Conservation (phyloP, 2,888 invertebrate species). For the Lithophane semibrunnea region DNA sequence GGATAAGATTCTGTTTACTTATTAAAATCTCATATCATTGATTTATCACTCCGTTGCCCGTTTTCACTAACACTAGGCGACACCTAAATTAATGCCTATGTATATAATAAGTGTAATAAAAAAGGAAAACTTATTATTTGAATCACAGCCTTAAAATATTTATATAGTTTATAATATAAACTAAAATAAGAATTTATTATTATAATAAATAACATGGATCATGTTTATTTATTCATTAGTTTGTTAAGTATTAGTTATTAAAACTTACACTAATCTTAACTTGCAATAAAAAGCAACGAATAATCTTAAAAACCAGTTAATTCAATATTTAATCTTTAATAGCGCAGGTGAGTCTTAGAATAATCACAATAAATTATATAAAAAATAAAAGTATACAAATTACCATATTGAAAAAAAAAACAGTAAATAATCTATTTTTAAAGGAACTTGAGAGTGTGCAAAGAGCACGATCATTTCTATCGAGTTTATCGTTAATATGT, state of each 20-base stretch:
- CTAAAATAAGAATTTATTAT: neutral
- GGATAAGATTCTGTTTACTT: neutral
- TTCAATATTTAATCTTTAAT: neutral
- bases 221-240: neutral
- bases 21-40: neutral
- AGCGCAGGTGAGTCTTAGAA: neutral
- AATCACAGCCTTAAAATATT: constrained; percentile 47
- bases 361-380: neutral
- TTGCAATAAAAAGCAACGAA: neutral
- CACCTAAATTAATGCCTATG: neutral
- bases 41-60: neutral
- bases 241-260: neutral
- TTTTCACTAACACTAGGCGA: neutral
- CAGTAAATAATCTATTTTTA: neutral
- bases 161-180: constrained; percentile 6
- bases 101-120: neutral
- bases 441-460: constrained; percentile 6
- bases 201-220: neutral
- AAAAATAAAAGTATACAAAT: neutral
- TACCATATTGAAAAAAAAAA: neutral
- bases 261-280: neutral
- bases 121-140: neutral
- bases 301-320: neutral
- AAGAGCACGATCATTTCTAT: neutral
- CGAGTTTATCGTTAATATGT: neutral